A percentile compares a stretch with the other conserved stretches of the same genome.
These are phyloP conservation scores for Genyomyrus donnyi DNA, from an alignment of 2,113 vertebrate species.

Conservation along the genomic window DNA sequence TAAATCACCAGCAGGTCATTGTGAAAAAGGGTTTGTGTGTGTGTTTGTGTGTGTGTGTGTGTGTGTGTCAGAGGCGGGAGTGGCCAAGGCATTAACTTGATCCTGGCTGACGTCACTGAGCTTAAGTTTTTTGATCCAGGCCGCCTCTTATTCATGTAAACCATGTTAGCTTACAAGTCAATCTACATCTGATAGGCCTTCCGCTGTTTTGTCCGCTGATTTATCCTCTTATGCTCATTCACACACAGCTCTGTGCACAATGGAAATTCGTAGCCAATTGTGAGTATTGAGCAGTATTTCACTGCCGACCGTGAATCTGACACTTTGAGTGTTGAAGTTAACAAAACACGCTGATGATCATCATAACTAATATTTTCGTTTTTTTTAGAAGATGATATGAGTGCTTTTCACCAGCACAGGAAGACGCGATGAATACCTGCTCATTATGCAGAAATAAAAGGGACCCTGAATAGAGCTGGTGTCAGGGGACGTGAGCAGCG, in stretches of 20 bases:
- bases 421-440: constrained; percentile 10
- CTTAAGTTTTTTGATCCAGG: not conserved
- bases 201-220: not conserved
- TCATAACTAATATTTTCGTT: not conserved
- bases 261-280: not conserved
- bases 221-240: not conserved
- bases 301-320: not conserved
- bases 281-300: not conserved
- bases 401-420: not conserved
- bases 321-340: not conserved
- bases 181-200: not conserved
- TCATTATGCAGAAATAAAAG: constrained; percentile 38
- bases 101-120: not conserved
- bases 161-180: not conserved
- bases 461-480: constrained; percentile 58
- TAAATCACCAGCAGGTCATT: constrained; percentile 68
- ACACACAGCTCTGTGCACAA: not conserved
- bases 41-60: constrained; percentile 1
- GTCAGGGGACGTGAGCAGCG: constrained; percentile 46
- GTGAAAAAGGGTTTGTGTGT: constrained; percentile 27
- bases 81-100: not conserved
- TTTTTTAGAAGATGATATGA: not conserved
- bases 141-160: not conserved
- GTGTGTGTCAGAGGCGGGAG: not conserved
- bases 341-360: not conserved